Evolutionary conservation across 2,888 invertebrate species (phyloP).

Genomic region (Lamellibrachia columna): DNA sequence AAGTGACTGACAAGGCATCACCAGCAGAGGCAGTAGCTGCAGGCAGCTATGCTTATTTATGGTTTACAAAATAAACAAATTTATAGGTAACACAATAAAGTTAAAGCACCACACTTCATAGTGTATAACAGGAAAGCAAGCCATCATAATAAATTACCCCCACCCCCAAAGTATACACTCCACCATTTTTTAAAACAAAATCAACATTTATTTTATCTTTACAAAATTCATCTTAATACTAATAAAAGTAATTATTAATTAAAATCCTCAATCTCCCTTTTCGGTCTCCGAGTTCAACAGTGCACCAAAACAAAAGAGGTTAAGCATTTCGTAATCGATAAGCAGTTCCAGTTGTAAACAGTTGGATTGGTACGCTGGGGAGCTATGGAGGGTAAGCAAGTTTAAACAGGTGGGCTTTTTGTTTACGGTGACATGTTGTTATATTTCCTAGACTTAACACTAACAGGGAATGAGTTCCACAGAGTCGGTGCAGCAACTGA

Average conservation of each 20-base stretch:
- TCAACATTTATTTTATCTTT: not conserved
- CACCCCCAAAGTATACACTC: not conserved
- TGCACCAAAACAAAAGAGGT: too few relatives aligned
- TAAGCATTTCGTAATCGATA: too few relatives aligned
- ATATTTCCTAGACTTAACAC: too few relatives aligned
- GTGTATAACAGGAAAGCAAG: not conserved
- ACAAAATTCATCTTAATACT: not conserved
- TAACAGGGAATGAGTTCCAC: too few relatives aligned
- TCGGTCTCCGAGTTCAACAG: not conserved
- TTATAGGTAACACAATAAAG: not conserved
- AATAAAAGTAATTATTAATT: not conserved
- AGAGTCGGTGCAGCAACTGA: too few relatives aligned
- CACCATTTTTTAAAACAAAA: not conserved
- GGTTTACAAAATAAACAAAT: not conserved
- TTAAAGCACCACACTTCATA: not conserved
- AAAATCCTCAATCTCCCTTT: not conserved
- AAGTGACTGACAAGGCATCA: not conserved
- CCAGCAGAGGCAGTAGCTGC: not conserved
- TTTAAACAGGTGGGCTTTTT: too few relatives aligned
- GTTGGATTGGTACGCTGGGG: too few relatives aligned
- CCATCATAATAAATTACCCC: not conserved
- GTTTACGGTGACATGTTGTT: too few relatives aligned
- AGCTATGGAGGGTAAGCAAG: too few relatives aligned
- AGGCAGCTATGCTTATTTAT: not conserved
- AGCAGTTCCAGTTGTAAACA: too few relatives aligned